phyloP scores from a whole-genome alignment of 2,113 vertebrate species.

The Oreochromis spilurus region DNA sequence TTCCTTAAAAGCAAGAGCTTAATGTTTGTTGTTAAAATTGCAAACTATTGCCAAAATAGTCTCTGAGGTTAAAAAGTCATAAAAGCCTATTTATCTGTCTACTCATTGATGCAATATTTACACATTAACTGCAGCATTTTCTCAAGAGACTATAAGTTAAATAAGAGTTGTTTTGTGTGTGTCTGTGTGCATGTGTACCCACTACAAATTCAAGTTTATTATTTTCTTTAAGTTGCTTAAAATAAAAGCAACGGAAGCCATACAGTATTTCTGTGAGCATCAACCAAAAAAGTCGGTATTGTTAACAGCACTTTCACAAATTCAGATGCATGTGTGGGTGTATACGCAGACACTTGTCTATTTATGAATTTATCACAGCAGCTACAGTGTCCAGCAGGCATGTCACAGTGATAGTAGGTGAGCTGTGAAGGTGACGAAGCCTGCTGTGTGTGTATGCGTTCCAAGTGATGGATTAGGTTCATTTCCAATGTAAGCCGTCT shows the following conservation, averaged over 20 bases:
- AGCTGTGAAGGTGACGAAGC: constrained; percentile 70
- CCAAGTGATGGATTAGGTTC: constrained; percentile 75
- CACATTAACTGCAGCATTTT: not conserved
- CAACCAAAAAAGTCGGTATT: not conserved
- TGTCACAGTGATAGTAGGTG: constrained; percentile 60
- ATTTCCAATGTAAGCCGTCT: constrained; percentile 76
- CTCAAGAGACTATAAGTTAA: not conserved
- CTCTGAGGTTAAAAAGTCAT: not conserved
- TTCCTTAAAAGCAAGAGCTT: not conserved
- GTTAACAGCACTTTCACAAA: not conserved
- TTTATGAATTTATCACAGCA: constrained; percentile 44
- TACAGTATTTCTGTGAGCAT: not conserved
- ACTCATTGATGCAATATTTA: not conserved
- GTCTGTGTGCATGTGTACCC: not conserved
- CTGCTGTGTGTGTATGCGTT: constrained; percentile 45
- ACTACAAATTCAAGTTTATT: not conserved
- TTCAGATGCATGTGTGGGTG: not conserved
- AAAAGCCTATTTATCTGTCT: not conserved
- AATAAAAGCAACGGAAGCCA: not conserved
- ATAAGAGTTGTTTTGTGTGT: not conserved
- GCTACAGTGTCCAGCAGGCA: constrained; percentile 56
- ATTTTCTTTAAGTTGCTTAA: not conserved
- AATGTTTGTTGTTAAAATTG: not conserved
- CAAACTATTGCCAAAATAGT: not conserved
- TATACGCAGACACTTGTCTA: not conserved